Percentiles rank a stretch among this genome's conserved stretches.
These are phyloP conservation scores for Diuraphis noxia DNA, from an alignment of 1,140 invertebrate genomes.

Conservation along the genomic window DNA sequence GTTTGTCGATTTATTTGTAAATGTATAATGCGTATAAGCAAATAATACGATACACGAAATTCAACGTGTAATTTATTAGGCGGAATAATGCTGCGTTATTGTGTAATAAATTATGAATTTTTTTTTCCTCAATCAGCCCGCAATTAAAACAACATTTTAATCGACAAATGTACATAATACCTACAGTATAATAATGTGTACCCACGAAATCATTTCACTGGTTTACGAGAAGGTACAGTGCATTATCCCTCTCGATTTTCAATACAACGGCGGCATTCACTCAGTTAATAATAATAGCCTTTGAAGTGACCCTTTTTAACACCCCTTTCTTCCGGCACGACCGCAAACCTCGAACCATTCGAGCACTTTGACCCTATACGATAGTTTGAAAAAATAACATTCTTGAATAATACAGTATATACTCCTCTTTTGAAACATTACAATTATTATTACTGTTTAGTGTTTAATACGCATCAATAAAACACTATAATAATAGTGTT, in stretches of 20 bases:
- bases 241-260: slow-evolving; percentile 26
- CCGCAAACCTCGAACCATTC: slow-evolving; percentile 48
- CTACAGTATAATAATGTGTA: neutral
- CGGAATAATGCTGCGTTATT: neutral
- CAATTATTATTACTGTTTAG: slow-evolving; percentile 3
- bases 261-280: slow-evolving; percentile 15
- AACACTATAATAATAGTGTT: neutral
- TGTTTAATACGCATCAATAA: neutral
- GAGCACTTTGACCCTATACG: slow-evolving; percentile 21
- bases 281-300: slow-evolving; percentile 43
- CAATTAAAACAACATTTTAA: slow-evolving; percentile 3
- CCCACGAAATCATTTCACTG: slow-evolving; percentile 8
- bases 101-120: neutral
- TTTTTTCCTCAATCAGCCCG: neutral
- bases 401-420: neutral
- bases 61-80: neutral
- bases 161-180: neutral
- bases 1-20: neutral
- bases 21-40: too few species aligned
- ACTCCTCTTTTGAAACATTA: neutral
- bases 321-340: slow-evolving; percentile 35
- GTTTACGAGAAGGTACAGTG: neutral
- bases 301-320: slow-evolving; percentile 52
- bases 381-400: slow-evolving; percentile 32
- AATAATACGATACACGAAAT: too few species aligned